A percentile compares a stretch with the other conserved stretches of the same genome.
These are phyloP conservation scores for Schizothorax lantsangensis DNA, from an alignment of 2,797 vertebrate species.

Conservation along the genomic window DNA sequence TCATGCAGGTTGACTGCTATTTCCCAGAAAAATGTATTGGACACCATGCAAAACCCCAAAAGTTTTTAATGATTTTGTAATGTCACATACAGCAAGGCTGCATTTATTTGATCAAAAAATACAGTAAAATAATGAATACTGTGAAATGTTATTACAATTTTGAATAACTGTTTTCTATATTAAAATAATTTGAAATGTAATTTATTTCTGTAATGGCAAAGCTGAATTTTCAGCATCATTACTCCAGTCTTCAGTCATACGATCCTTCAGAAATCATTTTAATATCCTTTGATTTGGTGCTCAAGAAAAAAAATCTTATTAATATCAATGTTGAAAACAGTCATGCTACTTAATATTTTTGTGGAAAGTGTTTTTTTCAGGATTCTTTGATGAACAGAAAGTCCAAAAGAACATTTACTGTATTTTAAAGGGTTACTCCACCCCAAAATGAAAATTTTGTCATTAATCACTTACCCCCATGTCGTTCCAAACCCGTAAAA, in stretches of 20 bases:
- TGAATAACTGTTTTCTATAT: too few relatives aligned
- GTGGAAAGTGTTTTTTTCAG: background rate
- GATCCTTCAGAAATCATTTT: background rate
- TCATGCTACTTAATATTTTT: background rate
- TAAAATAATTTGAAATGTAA: too few relatives aligned
- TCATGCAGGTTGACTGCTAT: background rate
- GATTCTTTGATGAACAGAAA: background rate
- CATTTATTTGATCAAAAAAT: background rate
- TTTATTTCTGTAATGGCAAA: background rate
- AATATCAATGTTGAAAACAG: background rate
- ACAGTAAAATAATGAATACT: background rate
- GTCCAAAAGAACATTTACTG: too few relatives aligned
- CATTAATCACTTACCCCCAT: too few relatives aligned
- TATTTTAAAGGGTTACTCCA: too few relatives aligned
- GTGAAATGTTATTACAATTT: background rate
- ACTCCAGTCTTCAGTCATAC: background rate
- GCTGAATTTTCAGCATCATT: background rate
- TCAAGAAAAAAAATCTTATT: too few relatives aligned
- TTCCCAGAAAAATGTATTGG: background rate
- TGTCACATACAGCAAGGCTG: background rate
- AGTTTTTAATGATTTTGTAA: background rate
- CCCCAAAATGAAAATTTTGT: too few relatives aligned
- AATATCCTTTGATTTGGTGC: background rate
- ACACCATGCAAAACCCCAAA: background rate
- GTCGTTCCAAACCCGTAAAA: too few relatives aligned